Evolutionary conservation across 2,113 vertebrate species (phyloP).

Genomic region (Burhinus bistriatus): DNA sequence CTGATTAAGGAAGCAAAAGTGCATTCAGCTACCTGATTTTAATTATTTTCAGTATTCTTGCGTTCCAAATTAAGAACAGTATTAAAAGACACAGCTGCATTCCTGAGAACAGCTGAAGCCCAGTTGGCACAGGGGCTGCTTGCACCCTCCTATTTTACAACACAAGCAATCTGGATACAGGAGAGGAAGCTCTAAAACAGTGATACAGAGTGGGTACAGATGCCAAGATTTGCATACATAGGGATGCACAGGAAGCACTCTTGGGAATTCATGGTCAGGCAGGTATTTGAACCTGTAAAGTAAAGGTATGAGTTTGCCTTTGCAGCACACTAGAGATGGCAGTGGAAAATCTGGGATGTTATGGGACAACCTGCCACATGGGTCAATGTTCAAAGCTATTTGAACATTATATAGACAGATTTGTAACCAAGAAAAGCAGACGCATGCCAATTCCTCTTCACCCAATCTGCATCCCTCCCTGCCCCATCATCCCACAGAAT

Average conservation of each 20-base stretch:
- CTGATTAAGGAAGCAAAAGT: background rate
- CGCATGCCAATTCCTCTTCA: accelerated
- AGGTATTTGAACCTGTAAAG: background rate
- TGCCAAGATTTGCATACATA: background rate
- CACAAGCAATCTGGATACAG: background rate
- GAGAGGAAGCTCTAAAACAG: background rate
- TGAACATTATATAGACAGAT: background rate
- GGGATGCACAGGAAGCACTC: background rate
- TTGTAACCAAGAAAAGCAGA: background rate
- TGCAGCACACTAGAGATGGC: background rate
- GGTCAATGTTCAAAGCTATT: background rate
- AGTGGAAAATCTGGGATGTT: background rate
- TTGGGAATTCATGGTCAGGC: background rate
- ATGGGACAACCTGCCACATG: background rate
- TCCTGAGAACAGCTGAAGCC: background rate
- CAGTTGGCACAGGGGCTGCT: accelerated
- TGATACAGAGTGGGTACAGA: background rate
- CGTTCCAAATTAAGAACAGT: background rate
- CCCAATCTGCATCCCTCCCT: background rate
- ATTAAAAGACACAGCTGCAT: background rate
- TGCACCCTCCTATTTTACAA: background rate
- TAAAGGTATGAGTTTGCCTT: background rate
- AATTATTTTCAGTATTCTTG: background rate
- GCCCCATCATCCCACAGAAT: background rate
- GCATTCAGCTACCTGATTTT: background rate